phyloP scores from a whole-genome alignment of 2,113 vertebrate species.

The Melozone crissalis region DNA sequence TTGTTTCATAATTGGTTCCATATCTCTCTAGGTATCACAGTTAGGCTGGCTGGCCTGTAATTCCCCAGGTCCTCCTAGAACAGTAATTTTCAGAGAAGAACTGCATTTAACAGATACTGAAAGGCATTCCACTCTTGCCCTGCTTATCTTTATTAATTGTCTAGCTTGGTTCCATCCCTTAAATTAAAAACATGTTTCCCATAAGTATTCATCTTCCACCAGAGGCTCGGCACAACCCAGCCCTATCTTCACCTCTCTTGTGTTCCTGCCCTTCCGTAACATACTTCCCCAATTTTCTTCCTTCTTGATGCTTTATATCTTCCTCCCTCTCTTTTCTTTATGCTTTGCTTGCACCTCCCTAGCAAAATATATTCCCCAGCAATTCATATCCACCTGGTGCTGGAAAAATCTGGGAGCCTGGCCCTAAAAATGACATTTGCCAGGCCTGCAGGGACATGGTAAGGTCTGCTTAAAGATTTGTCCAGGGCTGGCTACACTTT shows the following conservation, averaged over 20 bases:
- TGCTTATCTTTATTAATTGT: slow-evolving; percentile 55
- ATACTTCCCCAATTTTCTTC: background rate
- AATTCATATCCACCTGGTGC: background rate
- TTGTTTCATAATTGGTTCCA: slow-evolving; percentile 54
- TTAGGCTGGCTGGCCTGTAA: slow-evolving; percentile 41
- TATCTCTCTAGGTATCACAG: slow-evolving; percentile 37
- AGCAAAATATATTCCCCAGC: background rate
- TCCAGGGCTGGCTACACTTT: background rate
- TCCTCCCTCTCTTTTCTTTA: background rate
- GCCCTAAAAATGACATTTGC: background rate
- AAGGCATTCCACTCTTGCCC: slow-evolving; percentile 13
- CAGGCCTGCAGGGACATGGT: background rate
- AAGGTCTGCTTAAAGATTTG: background rate
- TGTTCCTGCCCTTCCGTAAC: background rate
- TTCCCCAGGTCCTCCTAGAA: slow-evolving; percentile 33
- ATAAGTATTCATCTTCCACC: background rate
- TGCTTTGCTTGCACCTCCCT: background rate
- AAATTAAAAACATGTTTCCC: slow-evolving; percentile 28
- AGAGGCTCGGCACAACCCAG: background rate
- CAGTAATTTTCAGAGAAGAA: slow-evolving; percentile 35
- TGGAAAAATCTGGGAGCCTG: background rate
- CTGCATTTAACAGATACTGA: slow-evolving; percentile 21
- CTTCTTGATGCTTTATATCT: background rate
- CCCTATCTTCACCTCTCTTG: background rate
- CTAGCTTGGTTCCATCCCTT: slow-evolving; percentile 7